Conservation (phyloP, 2,888 invertebrate species). For the Caenorhabditis drosophilae region DNA sequence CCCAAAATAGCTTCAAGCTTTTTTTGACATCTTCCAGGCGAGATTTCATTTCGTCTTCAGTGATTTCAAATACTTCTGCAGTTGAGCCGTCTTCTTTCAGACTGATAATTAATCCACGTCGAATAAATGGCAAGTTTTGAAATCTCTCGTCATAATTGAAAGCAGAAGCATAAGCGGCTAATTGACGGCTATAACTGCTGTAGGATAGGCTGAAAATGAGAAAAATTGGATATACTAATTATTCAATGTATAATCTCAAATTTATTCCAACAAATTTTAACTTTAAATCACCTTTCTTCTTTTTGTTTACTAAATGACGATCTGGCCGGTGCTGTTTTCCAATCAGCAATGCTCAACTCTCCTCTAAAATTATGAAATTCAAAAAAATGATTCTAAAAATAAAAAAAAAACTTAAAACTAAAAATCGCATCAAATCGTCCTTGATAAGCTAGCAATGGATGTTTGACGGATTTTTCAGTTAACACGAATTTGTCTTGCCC, state of each 20-base stretch:
- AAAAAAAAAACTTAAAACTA: constrained; percentile 9
- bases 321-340: constrained; percentile 23
- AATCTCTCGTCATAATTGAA: constrained; percentile 21
- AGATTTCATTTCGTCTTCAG: constrained; percentile 11
- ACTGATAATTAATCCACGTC: constrained; percentile 16
- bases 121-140: constrained; percentile 3
- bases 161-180: constrained; percentile 34
- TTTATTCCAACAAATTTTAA: too few relatives aligned
- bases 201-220: constrained; percentile 18
- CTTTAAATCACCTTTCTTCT: constrained; percentile 16
- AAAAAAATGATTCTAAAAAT: constrained; percentile 2
- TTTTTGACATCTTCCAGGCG: constrained; percentile 11
- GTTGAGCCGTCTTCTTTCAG: constrained; percentile 26
- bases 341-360: constrained; percentile 21
- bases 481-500: constrained; percentile 8
- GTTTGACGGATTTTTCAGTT: constrained; percentile 14
- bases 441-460: constrained; percentile 25
- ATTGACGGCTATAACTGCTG: constrained; percentile 15
- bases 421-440: constrained; percentile 38
- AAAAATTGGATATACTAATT: neutral
- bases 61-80: constrained; percentile 22
- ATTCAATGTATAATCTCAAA: neutral
- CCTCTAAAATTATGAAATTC: neutral
- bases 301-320: constrained; percentile 24
- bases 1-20: constrained; percentile 18